phyloP scores from a whole-genome alignment of 1,140 invertebrate genomes.

The Brachionus rotundiformis region DNA sequence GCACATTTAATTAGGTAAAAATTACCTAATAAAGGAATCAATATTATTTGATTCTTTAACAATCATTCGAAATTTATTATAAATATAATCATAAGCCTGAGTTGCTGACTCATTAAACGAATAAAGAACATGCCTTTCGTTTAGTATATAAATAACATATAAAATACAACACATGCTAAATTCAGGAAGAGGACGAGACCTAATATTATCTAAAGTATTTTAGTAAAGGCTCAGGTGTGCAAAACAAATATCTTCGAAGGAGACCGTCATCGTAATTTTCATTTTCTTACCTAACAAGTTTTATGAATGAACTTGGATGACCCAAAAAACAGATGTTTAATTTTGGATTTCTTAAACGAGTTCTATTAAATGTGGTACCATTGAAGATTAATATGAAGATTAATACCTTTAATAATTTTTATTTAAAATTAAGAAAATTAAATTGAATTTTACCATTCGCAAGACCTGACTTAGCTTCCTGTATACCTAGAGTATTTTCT shows the following conservation, averaged over 20 bases:
- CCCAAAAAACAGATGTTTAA: background rate
- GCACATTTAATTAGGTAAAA: background rate
- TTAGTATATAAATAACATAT: background rate
- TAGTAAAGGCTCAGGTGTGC: background rate
- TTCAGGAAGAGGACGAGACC: background rate
- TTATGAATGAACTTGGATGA: background rate
- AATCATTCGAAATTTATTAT: background rate
- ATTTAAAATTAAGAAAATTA: background rate
- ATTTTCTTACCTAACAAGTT: background rate
- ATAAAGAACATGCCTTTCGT: background rate
- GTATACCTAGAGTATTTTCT: background rate
- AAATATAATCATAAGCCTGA: background rate
- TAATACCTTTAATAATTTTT: background rate
- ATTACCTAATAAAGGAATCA: background rate
- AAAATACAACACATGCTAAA: background rate
- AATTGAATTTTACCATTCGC: slow-evolving; percentile 14
- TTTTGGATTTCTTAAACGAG: background rate
- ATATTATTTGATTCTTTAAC: background rate
- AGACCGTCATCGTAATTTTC: background rate
- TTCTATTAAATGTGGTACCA: background rate
- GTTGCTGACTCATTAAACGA: background rate
- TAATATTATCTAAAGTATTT: background rate
- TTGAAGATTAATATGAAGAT: background rate
- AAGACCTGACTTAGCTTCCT: background rate
- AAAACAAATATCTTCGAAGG: background rate